These are phyloP conservation scores for Chamaetylas fuelleborni DNA, from an alignment of 2,113 vertebrate species.

Conservation along the genomic window DNA sequence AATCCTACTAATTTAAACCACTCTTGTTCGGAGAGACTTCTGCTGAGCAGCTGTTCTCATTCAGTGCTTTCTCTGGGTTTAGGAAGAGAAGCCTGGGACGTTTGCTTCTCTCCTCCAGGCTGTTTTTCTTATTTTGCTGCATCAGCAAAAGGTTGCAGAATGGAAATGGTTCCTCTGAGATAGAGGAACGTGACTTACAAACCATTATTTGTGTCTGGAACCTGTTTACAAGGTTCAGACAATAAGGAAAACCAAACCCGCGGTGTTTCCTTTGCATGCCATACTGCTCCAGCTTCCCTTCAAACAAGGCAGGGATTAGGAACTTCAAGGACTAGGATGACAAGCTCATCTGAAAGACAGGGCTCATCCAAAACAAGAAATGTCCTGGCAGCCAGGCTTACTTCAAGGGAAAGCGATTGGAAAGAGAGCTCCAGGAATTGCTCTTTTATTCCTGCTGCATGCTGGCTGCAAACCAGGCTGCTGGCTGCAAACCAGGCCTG, in stretches of 20 bases:
- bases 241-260: conserved; percentile 9
- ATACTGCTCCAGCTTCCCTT: neutral
- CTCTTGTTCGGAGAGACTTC: conserved; percentile 26
- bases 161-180: conserved; percentile 51
- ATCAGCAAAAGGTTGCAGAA: conserved; percentile 50
- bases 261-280: neutral
- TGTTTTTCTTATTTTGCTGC: conserved; percentile 58
- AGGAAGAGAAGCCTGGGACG: neutral
- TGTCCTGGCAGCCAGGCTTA: neutral
- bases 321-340: neutral
- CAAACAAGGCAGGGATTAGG: neutral
- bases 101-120: conserved; percentile 43
- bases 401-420: neutral
- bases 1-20: conserved; percentile 67
- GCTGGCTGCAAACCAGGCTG: neutral
- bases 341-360: neutral
- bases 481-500: neutral
- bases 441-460: neutral
- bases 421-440: neutral
- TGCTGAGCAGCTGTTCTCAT: conserved; percentile 65
- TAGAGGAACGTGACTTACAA: conserved; percentile 42
- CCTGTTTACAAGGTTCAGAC: conserved; percentile 9
- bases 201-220: conserved; percentile 43
- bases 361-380: neutral
- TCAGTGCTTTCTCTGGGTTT: conserved; percentile 35